phyloP scores from a whole-genome alignment of 1,140 invertebrate species.

The Brachionus calyciflorus region DNA sequence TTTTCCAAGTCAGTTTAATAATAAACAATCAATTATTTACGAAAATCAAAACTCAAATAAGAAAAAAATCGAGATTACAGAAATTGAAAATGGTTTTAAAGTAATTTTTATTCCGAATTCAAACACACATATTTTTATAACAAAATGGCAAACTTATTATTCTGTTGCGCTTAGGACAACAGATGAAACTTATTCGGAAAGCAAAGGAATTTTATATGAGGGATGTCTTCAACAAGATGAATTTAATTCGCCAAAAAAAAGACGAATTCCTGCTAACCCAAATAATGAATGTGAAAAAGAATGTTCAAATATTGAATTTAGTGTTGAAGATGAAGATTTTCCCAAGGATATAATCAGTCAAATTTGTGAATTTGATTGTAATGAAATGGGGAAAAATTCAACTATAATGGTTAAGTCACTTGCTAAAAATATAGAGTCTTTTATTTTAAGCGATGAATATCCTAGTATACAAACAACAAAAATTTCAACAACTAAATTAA shows the following conservation, averaged over 20 bases:
- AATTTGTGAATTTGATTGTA: neutral
- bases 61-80: neutral
- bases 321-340: neutral
- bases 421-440: neutral
- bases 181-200: conserved; percentile 11
- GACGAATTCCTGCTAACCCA: too few relatives aligned
- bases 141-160: neutral
- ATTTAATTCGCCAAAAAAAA: too few relatives aligned
- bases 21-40: neutral
- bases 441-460: neutral
- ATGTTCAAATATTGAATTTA: too few relatives aligned
- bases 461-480: too few relatives aligned
- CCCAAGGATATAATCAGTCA: neutral
- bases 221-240: too few relatives aligned
- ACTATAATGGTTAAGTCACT: neutral
- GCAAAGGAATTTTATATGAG: neutral
- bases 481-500: too few relatives aligned
- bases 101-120: neutral
- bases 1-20: neutral
- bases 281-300: neutral
- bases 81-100: neutral
- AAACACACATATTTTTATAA: conserved; percentile 11
- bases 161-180: neutral
- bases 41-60: neutral
- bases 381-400: neutral